Conservation (phyloP, 2,113 vertebrate species). For the Picathartes gymnocephalus region DNA sequence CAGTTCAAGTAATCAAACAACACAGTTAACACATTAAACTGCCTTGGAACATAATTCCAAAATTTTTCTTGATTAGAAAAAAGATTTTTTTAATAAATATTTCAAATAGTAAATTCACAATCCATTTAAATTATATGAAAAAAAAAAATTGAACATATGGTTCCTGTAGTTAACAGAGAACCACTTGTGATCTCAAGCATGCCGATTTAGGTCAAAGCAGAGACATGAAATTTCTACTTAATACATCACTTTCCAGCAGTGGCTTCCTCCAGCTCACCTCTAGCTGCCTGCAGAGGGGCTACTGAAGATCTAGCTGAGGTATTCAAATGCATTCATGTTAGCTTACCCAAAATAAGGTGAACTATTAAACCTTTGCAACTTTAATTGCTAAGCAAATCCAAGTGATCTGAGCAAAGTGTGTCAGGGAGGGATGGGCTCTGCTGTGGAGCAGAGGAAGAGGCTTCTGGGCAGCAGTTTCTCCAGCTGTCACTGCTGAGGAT, state of each 20-base stretch:
- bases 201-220: background rate
- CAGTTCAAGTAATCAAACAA: background rate
- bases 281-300: background rate
- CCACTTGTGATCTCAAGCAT: background rate
- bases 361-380: background rate
- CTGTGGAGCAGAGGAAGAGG: background rate
- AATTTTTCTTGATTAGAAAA: background rate
- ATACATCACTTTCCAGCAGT: background rate
- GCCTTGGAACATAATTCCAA: background rate
- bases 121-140: background rate
- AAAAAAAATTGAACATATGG: background rate
- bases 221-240: background rate
- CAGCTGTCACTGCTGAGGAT: background rate
- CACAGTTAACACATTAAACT: background rate
- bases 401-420: background rate
- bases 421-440: background rate
- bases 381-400: background rate
- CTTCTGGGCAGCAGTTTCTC: background rate
- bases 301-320: background rate
- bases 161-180: background rate
- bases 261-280: background rate
- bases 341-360: background rate
- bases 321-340: background rate
- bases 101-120: background rate
- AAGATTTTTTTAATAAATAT: background rate